These are phyloP conservation scores for Bugula neritina DNA, from an alignment of 2,888 invertebrate species.

Conservation along the genomic window DNA sequence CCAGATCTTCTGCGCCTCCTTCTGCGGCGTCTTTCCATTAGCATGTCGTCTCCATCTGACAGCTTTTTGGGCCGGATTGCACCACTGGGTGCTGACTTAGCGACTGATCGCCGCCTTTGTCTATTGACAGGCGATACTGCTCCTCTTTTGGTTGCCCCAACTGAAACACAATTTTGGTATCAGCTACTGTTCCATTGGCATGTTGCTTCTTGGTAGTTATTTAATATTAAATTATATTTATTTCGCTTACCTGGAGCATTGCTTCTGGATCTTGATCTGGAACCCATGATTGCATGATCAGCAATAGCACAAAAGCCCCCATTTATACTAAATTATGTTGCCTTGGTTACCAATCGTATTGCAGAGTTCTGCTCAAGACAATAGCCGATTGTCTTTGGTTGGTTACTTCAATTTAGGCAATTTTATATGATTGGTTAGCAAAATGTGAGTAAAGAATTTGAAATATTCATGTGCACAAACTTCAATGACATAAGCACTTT, in stretches of 20 bases:
- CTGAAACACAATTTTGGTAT: too few relatives aligned
- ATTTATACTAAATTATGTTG: neutral
- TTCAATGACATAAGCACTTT: too few relatives aligned
- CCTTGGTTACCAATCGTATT: neutral
- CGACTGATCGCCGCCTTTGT: neutral
- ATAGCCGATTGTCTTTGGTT: neutral
- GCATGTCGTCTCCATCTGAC: neutral
- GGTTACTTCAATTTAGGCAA: neutral
- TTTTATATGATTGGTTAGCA: neutral
- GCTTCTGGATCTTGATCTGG: neutral
- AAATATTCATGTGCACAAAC: too few relatives aligned
- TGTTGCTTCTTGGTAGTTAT: too few relatives aligned
- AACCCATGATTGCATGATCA: neutral
- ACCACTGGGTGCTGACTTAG: neutral
- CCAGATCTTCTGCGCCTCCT: constrained; percentile 14
- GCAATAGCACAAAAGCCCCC: too few relatives aligned
- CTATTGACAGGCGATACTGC: neutral
- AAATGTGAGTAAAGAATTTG: too few relatives aligned
- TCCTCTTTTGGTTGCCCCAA: neutral
- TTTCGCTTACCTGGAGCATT: neutral
- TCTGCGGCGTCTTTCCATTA: constrained; percentile 5
- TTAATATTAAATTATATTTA: too few relatives aligned
- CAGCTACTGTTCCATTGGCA: too few relatives aligned
- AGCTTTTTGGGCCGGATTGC: neutral
- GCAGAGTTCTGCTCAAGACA: neutral